These are phyloP conservation scores for Trichonephila clavipes DNA, from an alignment of 1,140 invertebrate species.

Conservation along the genomic window DNA sequence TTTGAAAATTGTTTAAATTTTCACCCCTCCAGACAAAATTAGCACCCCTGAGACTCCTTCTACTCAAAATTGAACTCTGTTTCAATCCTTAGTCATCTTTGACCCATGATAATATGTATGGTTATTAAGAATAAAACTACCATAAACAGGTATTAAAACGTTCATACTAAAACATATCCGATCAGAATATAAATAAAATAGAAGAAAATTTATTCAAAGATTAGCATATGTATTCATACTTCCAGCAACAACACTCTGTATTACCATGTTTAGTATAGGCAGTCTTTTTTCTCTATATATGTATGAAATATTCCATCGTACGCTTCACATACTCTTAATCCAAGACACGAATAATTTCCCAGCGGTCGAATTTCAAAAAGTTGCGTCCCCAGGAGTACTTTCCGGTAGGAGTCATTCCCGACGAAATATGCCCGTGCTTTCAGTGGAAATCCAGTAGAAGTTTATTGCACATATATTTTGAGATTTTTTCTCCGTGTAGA, in stretches of 20 bases:
- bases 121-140: too few species aligned
- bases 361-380: slow-evolving; percentile 8
- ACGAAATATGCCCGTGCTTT: slow-evolving; percentile 13
- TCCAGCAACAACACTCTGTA: background rate
- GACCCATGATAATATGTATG: too few species aligned
- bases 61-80: too few species aligned
- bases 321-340: background rate
- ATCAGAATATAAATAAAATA: too few species aligned
- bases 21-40: too few species aligned
- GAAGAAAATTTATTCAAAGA: background rate
- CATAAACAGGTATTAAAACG: too few species aligned
- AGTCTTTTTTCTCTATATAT: background rate
- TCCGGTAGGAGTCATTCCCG: background rate
- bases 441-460: slow-evolving; percentile 8
- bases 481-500: background rate
- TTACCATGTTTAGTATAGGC: background rate
- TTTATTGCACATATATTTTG: slow-evolving; percentile 46
- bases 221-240: background rate
- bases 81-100: too few species aligned
- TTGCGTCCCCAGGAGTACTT: background rate
- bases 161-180: too few species aligned
- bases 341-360: slow-evolving; percentile 51
- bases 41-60: too few species aligned
- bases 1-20: too few species aligned
- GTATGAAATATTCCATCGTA: background rate